phyloP scores from a whole-genome alignment of 2,888 invertebrate species.

The Oasisia sp. region DNA sequence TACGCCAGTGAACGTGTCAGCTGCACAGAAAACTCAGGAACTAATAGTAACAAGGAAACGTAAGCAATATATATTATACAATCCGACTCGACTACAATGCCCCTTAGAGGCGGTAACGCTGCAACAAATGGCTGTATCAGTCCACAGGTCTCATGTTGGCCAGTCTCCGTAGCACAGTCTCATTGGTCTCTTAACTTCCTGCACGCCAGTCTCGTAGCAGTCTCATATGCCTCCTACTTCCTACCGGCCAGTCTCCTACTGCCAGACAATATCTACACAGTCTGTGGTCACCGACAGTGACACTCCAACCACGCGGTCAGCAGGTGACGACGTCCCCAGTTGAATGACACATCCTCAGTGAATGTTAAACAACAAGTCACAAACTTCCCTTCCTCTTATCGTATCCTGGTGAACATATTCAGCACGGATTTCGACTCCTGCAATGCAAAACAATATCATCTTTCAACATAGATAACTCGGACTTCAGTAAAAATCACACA shows the following conservation, averaged over 20 bases:
- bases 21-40: not conserved
- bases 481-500: constrained; percentile 17
- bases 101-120: not conserved
- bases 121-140: not conserved
- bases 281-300: not conserved
- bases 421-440: constrained; percentile 46
- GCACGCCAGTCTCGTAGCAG: too few relatives aligned
- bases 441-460: constrained; percentile 25
- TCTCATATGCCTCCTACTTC: too few relatives aligned
- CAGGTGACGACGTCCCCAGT: not conserved
- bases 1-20: not conserved
- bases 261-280: not conserved
- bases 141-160: not conserved
- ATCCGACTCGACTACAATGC: not conserved
- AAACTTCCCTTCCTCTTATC: constrained; percentile 31
- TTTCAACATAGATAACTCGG: not conserved
- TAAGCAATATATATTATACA: not conserved
- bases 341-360: not conserved
- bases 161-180: not conserved
- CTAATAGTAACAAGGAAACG: not conserved
- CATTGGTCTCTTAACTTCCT: too few relatives aligned
- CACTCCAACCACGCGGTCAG: not conserved
- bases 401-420: constrained; percentile 46
- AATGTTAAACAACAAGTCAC: constrained; percentile 1
- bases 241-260: not conserved